Evolutionary conservation across 2,888 invertebrate species (phyloP), one percentile per base, ranked within the genome.

Genomic region (Minunthozetes semirufus): DNA sequence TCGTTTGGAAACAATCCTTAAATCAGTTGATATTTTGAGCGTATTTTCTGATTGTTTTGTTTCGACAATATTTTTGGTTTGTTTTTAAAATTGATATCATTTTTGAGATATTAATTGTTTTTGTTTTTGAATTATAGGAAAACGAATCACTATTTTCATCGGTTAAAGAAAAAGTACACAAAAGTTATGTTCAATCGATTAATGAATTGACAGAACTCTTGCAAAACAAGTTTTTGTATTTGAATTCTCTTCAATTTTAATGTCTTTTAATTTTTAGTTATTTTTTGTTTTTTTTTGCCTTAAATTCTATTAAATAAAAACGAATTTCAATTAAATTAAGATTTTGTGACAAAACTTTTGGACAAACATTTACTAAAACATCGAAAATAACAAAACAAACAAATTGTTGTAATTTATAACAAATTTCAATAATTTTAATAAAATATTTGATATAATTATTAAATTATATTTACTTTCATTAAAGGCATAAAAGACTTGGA

Each of bases 161-260:
- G 72, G 59, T 79, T 22, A 73, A 59, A 27, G 56, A 71, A 19
- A 78, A 86, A 80, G 81, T 88, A 19, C 83, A 82, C 72, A 82
- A 82, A 70, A 87, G 88, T 76, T 85, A 86, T 72, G 81, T 82
- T 8, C 84, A 84, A 8, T 85, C 87, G 79, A 80, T 87, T 19
- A 83, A 82, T 53, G 87, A 88, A 78, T 81, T 87, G 11, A 84
- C 83, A 78, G 83, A 84, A 78, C 83, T 87, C 78, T 81, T 88
- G 75, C 86, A 85, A 79, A 85, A 83, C 79, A 88, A 88, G 83
- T 80, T 84, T 8, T 87, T 86, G 81, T 85, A 86, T 79, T 81
- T 87, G 27, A 75, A 78, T n/a, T 78, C 79, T 17, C 72, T 80
- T 25, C 77, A 77, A 70, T 78, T 75, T 33, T 33, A 33, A 33